Evolutionary conservation across 2,888 invertebrate genomes (phyloP).

Genomic region (Chydorus sphaericus): DNA sequence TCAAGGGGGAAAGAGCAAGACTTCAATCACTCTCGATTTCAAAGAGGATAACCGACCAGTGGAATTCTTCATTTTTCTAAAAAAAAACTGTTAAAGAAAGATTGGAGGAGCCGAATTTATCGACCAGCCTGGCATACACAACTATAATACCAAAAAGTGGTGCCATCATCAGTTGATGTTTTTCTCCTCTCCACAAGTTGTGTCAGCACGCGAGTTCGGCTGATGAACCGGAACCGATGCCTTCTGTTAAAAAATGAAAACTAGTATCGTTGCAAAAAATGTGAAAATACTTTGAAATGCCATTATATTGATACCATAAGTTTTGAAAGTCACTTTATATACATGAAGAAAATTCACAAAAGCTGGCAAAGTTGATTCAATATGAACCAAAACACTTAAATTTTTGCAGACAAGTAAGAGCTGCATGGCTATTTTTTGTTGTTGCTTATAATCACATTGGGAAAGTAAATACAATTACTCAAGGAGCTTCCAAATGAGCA

Average conservation of each 20-base stretch:
- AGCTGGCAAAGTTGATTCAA: background rate
- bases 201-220: too few species aligned
- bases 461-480: background rate
- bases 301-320: slow-evolving; percentile 6
- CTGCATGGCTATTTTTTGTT: background rate
- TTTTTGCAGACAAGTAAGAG: background rate
- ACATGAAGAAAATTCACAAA: background rate
- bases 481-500: background rate
- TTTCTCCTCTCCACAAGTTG: too few species aligned
- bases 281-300: background rate
- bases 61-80: too few species aligned
- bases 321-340: slow-evolving; percentile 1
- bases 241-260: slow-evolving; percentile 5
- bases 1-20: too few species aligned
- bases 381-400: slow-evolving; percentile 1
- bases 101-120: too few species aligned
- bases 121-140: too few species aligned
- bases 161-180: too few species aligned
- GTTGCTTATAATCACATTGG: background rate
- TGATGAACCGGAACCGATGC: too few species aligned
- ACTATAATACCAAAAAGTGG: too few species aligned
- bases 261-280: background rate
- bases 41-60: too few species aligned
- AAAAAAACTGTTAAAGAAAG: too few species aligned
- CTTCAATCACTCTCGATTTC: too few species aligned